These are phyloP conservation scores for Cyclophora punctaria DNA, from an alignment of 2,888 invertebrate species.

Conservation along the genomic window DNA sequence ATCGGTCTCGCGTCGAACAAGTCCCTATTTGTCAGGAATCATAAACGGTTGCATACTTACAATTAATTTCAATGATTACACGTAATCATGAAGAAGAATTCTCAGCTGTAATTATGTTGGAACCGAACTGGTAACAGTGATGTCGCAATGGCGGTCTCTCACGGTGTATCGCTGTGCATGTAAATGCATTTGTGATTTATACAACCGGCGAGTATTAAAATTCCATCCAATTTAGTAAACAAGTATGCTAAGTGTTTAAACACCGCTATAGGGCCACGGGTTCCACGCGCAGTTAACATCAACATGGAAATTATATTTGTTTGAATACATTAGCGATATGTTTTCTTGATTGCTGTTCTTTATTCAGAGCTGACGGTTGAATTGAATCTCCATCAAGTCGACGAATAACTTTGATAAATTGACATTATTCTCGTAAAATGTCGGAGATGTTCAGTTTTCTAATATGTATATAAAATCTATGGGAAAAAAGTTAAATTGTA, in stretches of 20 bases:
- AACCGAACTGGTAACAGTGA: conserved; percentile 10
- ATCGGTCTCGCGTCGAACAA: conserved; percentile 29
- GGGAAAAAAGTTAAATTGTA: too few species aligned
- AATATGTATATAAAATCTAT: too few species aligned
- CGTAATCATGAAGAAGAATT: conserved; percentile 26
- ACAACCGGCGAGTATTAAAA: conserved; percentile 16
- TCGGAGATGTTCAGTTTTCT: too few species aligned
- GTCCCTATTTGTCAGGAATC: conserved; percentile 29
- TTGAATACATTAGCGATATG: too few species aligned
- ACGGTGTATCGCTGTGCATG: conserved; percentile 9
- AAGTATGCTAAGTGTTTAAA: conserved; percentile 12
- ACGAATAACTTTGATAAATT: too few species aligned
- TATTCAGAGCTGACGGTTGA: too few species aligned
- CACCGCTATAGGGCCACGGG: background rate
- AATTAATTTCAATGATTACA: conserved; percentile 51
- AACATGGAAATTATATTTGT: too few species aligned
- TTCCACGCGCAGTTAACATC: too few species aligned
- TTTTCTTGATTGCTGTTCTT: too few species aligned
- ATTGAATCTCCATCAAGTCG: too few species aligned
- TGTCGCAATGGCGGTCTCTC: conserved; percentile 18
- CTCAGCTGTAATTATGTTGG: conserved; percentile 19
- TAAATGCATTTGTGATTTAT: conserved; percentile 15
- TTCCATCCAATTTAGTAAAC: conserved; percentile 14
- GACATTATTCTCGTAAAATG: too few species aligned
- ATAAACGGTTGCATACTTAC: conserved; percentile 33